A percentile compares a stretch with the other conserved stretches of the same genome.
phyloP scores from a whole-genome alignment of 37 sponge, comb jelly and placozoan genomes.

The Cladorhizidae sp. region DNA sequence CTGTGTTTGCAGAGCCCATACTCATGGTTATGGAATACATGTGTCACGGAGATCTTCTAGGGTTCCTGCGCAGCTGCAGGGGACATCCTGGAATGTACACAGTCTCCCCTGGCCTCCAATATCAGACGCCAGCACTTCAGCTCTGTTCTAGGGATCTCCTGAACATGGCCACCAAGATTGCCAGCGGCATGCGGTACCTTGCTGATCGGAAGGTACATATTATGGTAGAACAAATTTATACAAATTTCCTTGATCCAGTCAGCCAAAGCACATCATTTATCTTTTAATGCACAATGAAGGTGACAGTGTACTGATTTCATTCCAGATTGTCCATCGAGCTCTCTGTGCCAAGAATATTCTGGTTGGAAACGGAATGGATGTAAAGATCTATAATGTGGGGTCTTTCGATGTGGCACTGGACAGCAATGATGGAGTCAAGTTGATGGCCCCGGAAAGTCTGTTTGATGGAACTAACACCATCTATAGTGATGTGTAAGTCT shows the following conservation, averaged over 20 bases:
- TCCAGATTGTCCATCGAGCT: conserved; percentile 65
- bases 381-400: conserved; percentile 74
- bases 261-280: not conserved
- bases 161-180: conserved; percentile 61
- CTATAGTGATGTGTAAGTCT: conserved; percentile 75
- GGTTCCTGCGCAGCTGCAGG: conserved; percentile 67
- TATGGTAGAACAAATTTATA: no score
- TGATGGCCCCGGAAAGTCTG: conserved; percentile 71
- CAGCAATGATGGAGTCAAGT: conserved; percentile 38
- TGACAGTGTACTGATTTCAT: not conserved
- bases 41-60: conserved; percentile 84
- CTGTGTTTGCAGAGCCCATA: conserved; percentile 30
- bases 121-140: conserved; percentile 39
- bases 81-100: conserved; percentile 60
- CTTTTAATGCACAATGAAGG: not conserved
- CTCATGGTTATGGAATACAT: conserved; percentile 77
- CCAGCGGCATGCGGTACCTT: conserved; percentile 73
- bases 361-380: conserved; percentile 65
- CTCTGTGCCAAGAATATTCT: conserved; percentile 75
- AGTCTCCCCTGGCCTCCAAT: conserved; percentile 48
- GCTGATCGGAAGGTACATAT: conserved; percentile 55
- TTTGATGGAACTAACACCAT: conserved; percentile 43
- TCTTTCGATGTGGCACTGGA: conserved; percentile 27
- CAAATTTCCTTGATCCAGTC: no score
- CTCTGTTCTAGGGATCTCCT: conserved; percentile 67